phyloP scores from a whole-genome alignment of 2,888 invertebrate species.

The Agrochola lychnidis region DNA sequence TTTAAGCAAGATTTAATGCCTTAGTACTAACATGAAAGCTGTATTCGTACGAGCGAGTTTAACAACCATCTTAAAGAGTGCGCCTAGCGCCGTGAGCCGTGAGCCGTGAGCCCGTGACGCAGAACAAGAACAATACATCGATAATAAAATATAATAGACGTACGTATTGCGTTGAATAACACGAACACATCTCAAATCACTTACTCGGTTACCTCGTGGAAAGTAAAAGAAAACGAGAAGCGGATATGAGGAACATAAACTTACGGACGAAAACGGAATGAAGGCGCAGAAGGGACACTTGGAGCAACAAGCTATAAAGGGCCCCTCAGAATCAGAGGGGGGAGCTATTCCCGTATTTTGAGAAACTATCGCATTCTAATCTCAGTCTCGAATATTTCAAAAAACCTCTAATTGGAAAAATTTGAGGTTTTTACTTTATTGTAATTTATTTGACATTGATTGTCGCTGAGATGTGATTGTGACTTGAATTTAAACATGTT shows the following conservation, averaged over 20 bases:
- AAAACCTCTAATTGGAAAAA: no score
- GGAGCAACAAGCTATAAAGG: not conserved
- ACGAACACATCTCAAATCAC: constrained; percentile 27
- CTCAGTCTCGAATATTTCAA: not conserved
- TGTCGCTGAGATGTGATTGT: not conserved
- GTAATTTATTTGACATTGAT: not conserved
- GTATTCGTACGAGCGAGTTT: constrained; percentile 2
- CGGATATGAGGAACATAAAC: constrained; percentile 27
- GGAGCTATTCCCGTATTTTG: no score
- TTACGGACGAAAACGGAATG: not conserved
- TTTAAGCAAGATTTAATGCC: constrained; percentile 1
- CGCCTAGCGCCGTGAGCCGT: not conserved
- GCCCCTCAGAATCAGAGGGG: not conserved
- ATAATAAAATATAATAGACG: constrained; percentile 4
- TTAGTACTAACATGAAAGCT: constrained; percentile 5
- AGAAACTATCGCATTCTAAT: not conserved
- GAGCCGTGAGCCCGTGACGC: not conserved
- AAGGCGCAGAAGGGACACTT: not conserved
- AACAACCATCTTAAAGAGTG: not conserved
- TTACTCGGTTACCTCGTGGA: constrained; percentile 14
- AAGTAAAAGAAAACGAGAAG: constrained; percentile 12
- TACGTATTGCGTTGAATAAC: not conserved
- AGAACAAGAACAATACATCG: not conserved
- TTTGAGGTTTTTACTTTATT: no score
- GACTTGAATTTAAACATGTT: no score